phyloP scores from a whole-genome alignment of 2,888 invertebrate species.

The Laothoe populi region DNA sequence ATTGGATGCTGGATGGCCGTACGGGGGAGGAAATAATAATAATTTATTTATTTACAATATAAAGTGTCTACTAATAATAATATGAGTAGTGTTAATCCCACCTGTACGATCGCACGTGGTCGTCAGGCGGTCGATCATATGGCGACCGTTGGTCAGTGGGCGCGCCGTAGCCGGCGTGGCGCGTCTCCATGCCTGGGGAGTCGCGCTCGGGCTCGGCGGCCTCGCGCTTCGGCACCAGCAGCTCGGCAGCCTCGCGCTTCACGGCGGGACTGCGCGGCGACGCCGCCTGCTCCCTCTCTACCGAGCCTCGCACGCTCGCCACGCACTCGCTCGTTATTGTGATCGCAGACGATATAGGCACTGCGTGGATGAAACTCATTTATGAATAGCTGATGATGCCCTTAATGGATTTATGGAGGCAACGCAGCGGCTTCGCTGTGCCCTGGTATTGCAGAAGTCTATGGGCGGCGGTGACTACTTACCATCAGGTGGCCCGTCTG shows the following conservation, averaged over 20 bases:
- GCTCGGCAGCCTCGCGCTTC: constrained; percentile 79
- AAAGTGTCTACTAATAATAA: too few relatives aligned
- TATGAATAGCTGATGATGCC: too few relatives aligned
- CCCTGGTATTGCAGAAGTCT: too few relatives aligned
- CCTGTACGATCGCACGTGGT: constrained; percentile 85
- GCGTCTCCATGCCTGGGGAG: constrained; percentile 90
- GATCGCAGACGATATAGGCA: constrained; percentile 47
- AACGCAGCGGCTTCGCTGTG: too few relatives aligned
- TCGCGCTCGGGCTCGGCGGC: constrained; percentile 87
- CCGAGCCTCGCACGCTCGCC: constrained; percentile 42
- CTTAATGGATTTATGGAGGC: too few relatives aligned
- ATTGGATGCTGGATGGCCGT: too few relatives aligned
- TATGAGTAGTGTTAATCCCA: constrained; percentile 41
- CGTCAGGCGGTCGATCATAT: constrained; percentile 88
- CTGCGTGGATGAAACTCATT: constrained; percentile 33
- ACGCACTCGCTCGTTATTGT: constrained; percentile 38
- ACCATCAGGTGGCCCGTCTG: too few relatives aligned
- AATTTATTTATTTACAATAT: too few relatives aligned
- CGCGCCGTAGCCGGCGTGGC: constrained; percentile 87
- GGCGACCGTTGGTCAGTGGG: constrained; percentile 87
- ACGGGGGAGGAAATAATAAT: too few relatives aligned
- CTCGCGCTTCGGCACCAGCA: constrained; percentile 89
- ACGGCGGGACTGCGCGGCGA: constrained; percentile 76
- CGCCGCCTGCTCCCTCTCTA: constrained; percentile 57
- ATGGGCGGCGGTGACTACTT: too few relatives aligned